A percentile compares a stretch with the other conserved stretches of the same genome.
Conservation (phyloP, 1,140 invertebrate species). For the Arctopsyche grandis region DNA sequence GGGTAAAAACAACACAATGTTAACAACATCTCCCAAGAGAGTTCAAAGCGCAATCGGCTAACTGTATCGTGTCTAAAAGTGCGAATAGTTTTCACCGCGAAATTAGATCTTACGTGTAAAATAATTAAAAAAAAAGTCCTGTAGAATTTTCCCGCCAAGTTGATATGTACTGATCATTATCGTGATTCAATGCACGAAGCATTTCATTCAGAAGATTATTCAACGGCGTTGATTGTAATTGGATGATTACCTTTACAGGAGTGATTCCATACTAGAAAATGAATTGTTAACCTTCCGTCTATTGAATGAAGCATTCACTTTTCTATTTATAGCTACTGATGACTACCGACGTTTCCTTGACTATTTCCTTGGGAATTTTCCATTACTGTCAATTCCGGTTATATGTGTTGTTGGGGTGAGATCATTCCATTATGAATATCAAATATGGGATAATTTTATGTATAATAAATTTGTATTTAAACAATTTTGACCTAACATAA, state of each 20-base stretch:
- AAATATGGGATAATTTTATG: no score
- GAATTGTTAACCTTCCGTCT: no score
- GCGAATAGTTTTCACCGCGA: neutral
- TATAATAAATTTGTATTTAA: no score
- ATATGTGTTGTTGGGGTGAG: no score
- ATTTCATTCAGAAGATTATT: neutral
- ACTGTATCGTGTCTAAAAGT: constrained; percentile 17
- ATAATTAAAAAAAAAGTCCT: neutral
- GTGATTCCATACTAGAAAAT: neutral
- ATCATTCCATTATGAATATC: no score
- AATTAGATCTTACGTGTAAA: neutral
- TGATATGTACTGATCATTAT: neutral
- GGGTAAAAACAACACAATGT: constrained; percentile 37
- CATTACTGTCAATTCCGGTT: no score
- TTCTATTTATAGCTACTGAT: no score
- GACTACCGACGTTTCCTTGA: no score
- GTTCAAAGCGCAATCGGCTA: constrained; percentile 7
- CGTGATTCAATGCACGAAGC: neutral
- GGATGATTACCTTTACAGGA: neutral
- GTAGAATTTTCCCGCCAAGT: no score
- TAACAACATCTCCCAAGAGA: constrained; percentile 8
- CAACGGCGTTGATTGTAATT: neutral
- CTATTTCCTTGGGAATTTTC: no score
- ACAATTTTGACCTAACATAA: no score
- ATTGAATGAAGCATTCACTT: no score